Conservation (phyloP, 2,113 vertebrate species). For the Pelodiscus sinensis region DNA sequence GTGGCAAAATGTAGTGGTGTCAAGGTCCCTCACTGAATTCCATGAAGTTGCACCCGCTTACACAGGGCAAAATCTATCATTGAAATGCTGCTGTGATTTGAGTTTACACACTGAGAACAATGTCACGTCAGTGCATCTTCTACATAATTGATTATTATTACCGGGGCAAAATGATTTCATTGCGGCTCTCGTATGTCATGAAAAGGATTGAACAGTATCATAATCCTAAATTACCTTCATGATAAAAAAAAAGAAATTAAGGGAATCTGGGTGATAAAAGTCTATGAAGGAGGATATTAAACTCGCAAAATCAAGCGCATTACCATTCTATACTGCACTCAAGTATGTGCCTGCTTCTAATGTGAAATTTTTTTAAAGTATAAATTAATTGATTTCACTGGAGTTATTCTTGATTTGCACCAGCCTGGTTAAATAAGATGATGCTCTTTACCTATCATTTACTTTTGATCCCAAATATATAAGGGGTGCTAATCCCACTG, state of each 20-base stretch:
- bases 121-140: background rate
- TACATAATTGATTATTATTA: background rate
- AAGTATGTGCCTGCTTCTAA: background rate
- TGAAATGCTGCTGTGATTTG: background rate
- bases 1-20: background rate
- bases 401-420: background rate
- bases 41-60: background rate
- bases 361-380: background rate
- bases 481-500: background rate
- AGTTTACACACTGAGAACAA: background rate
- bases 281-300: background rate
- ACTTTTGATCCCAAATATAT: background rate
- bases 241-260: background rate
- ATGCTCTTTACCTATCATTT: background rate
- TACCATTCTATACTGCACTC: background rate
- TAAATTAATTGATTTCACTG: background rate
- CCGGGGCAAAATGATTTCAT: background rate
- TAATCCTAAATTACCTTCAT: background rate
- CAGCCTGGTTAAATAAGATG: background rate
- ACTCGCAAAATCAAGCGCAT: background rate
- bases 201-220: background rate
- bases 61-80: background rate
- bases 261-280: background rate
- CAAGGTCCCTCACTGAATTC: background rate
- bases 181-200: background rate